Percentiles rank a stretch among this genome's conserved stretches.
Evolutionary conservation across 2,113 vertebrate species (phyloP).

Genomic region (Apaloderma vittatum): DNA sequence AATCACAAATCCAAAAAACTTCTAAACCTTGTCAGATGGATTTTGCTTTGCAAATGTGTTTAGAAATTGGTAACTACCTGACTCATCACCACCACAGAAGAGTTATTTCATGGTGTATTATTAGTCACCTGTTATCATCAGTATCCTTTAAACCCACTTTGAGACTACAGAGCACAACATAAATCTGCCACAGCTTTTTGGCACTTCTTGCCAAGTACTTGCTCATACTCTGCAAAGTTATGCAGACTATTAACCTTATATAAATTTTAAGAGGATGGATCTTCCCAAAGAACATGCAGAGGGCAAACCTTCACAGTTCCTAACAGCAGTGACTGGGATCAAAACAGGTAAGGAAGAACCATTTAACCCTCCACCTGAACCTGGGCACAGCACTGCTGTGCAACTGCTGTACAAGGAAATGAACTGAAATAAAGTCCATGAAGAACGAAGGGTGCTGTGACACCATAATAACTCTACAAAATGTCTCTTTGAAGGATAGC

Average conservation of each 20-base stretch:
- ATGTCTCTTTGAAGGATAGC: neutral
- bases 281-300: neutral
- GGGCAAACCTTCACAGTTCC: neutral
- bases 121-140: constrained; percentile 26
- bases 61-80: constrained; percentile 37
- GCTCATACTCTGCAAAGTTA: constrained; percentile 35
- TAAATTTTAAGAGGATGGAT: constrained; percentile 27
- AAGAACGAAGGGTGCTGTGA: neutral
- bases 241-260: constrained; percentile 43
- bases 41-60: constrained; percentile 23
- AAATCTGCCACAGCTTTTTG: constrained; percentile 50
- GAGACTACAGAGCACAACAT: constrained; percentile 10
- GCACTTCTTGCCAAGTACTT: constrained; percentile 20
- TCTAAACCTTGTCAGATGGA: neutral
- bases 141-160: neutral
- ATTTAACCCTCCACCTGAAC: neutral
- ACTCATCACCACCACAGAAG: constrained; percentile 16
- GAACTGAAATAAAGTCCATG: neutral
- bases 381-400: neutral
- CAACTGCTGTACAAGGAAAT: neutral
- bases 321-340: neutral
- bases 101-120: constrained; percentile 9
- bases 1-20: neutral
- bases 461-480: neutral
- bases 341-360: neutral